Evolutionary conservation across 1,140 invertebrate genomes (phyloP), one percentile per base, ranked within the genome.

Genomic region (Bombus vancouverensis): DNA sequence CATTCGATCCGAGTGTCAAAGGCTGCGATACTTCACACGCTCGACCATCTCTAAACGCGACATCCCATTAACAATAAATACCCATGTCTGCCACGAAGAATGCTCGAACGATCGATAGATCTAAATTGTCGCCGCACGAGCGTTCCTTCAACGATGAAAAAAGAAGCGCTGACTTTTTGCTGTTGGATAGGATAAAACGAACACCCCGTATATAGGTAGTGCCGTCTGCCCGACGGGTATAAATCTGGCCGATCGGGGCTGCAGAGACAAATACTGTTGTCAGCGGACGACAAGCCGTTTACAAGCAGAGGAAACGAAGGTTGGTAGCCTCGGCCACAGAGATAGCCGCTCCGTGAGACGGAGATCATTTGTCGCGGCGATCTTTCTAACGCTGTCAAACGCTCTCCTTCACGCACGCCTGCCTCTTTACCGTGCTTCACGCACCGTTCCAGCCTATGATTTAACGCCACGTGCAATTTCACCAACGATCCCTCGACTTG

Each of bases 211-310:
- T 72, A 70, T 18, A 37, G 44, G 18, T 8, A 13, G 9, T 8
- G 13, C 15, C 15, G 65, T 78, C 66, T 42, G 18, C 5, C 8
- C 22, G 66, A 42, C 68, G 44, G 25, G 59, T 37, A 80, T 84
- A 84, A 84, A 84, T 84, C 76, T 84, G 53, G 25, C 37, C 66
- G 76, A 84, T 84, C 76, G 44, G 32, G 25, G 32, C 32, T 47
- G 66, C 65, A 62, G 68, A 84, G 83, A 84, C 83, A 84, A 84
- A 84, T 84, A 84, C 76, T 84, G 83, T 84, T 84, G 83, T 84
- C 83, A 84, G 76, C 68, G 66, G 32, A 44, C 68, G 83, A 84
- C 83, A 84, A 84, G 83, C 83, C 83, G 83, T 80, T 84, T 84
- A 84, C 83, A 84, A 72, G 83, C 75, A 12, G 39, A 44, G 65